Evolutionary conservation across 1,140 invertebrate species (phyloP), one percentile per base, ranked within the genome.

Genomic region (Drosophila murphyi): DNA sequence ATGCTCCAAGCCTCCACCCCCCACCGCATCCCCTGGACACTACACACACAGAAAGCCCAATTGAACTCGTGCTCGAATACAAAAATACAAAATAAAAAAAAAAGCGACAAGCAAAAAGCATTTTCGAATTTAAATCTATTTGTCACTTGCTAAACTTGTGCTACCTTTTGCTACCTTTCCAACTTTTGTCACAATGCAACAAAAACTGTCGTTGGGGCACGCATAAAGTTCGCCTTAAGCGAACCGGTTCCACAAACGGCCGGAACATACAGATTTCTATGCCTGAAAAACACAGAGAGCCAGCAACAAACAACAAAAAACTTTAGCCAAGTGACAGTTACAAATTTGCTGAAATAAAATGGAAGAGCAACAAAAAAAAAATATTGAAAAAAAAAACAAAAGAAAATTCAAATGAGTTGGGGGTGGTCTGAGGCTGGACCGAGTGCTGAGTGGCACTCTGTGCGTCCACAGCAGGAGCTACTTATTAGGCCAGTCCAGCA

Each of bases 101-200:
- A 10, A 8, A 41, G 72, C 57, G 55, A 60, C 76, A 69, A 72
- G 74, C 54, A 73, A 89, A 87, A 88, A 85, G 74, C 82, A 79
- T 89, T 89, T 85, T 90, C 86, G 80, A 89, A 90, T 89, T 89
- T 89, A 89, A 89, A 89, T 89, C 85, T 89, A 89, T 89, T 89
- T 89, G 85, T 89, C 85, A 89, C 86, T 89, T 89, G 85, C 74
- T 54, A 88, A 89, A 88, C 73, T 88, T 88, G 80, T 61, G 86
- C 85, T 80, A 90, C 85, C 85, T 90, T 89, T 85, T 65, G 55
- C 31, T 8, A 34, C 39, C 39, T 43, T 43, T 43, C 10, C 57
- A 60, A 43, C 62, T 57, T 51, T 45, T 63, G 39, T 32, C 61
- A 61, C 81, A 43, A 65, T 70, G 10, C 64, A 52, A 4, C 39